Evolutionary conservation across 2,797 vertebrate species (phyloP).

Genomic region (Masticophis lateralis): DNA sequence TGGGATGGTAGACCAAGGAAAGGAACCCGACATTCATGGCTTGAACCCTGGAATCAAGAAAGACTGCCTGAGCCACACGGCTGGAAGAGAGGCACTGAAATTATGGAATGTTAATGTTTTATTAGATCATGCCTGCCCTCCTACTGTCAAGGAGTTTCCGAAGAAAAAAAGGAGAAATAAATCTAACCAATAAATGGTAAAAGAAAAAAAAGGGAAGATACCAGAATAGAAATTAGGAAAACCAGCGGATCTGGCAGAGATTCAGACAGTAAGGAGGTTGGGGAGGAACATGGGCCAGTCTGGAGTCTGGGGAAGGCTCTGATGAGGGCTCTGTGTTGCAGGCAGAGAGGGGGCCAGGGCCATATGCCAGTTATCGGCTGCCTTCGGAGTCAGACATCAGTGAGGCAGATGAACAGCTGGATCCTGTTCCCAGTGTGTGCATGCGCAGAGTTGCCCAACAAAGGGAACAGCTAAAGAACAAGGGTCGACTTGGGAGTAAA

Average conservation of each 20-base stretch:
- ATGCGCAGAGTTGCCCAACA: too few species aligned
- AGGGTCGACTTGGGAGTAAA: too few species aligned
- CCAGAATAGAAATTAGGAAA: not conserved
- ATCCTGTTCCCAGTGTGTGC: too few species aligned
- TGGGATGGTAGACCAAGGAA: slow-evolving; percentile 63
- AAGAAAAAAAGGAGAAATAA: not conserved
- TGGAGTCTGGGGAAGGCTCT: too few species aligned
- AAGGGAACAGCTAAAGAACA: too few species aligned
- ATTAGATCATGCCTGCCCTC: not conserved
- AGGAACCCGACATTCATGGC: slow-evolving; percentile 52
- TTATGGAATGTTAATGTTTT: not conserved
- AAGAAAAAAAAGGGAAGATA: not conserved
- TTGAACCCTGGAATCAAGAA: slow-evolving; percentile 57
- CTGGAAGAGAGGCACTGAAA: accelerated
- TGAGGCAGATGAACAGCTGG: too few species aligned
- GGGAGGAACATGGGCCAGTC: too few species aligned
- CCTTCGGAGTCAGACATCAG: too few species aligned
- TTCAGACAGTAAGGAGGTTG: too few species aligned
- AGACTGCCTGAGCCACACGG: accelerated
- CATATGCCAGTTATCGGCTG: too few species aligned
- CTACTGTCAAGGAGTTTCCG: not conserved
- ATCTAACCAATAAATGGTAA: not conserved
- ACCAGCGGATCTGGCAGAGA: not conserved
- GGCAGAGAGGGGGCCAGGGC: too few species aligned
- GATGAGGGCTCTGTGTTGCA: too few species aligned